phyloP scores from a whole-genome alignment of 2,888 invertebrate species.

The Monoplex corrugatus region DNA sequence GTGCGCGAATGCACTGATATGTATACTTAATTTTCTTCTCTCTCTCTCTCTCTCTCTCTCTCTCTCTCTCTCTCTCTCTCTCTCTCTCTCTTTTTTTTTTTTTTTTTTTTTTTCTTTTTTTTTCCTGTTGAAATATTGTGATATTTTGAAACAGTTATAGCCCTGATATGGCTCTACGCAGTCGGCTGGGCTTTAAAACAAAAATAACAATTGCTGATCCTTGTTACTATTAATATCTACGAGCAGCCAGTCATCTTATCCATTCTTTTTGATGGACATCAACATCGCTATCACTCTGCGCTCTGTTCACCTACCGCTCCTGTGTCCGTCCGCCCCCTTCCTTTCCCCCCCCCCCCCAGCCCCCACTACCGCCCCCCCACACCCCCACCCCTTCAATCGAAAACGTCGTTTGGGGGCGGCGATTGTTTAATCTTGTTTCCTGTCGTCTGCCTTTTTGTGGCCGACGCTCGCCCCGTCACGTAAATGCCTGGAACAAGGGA shows the following conservation, averaged over 20 bases:
- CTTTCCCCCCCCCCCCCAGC: background rate
- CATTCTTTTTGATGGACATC: slow-evolving; percentile 1
- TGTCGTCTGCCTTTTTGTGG: slow-evolving; percentile 22
- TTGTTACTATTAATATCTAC: no score
- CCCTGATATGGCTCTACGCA: no score
- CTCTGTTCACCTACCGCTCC: background rate
- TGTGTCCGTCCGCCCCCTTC: background rate
- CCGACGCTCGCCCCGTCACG: slow-evolving; percentile 15
- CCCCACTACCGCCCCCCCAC: background rate
- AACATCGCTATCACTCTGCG: slow-evolving; percentile 1
- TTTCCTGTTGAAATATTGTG: no score
- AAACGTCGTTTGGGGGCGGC: background rate
- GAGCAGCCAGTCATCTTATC: slow-evolving; percentile 17
- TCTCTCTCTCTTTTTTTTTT: no score
- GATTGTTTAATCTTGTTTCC: slow-evolving; percentile 22
- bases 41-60: no score
- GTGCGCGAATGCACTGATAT: no score
- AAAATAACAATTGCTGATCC: no score
- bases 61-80: no score
- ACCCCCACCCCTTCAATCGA: background rate
- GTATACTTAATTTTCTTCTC: no score
- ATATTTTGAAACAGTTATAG: no score
- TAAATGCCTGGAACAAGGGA: background rate
- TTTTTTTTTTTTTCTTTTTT: no score
- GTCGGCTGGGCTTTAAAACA: no score